Percentiles rank a stretch among this genome's conserved stretches.
phyloP scores from a whole-genome alignment of 2,113 vertebrate species.

The Rhinoptilus africanus region DNA sequence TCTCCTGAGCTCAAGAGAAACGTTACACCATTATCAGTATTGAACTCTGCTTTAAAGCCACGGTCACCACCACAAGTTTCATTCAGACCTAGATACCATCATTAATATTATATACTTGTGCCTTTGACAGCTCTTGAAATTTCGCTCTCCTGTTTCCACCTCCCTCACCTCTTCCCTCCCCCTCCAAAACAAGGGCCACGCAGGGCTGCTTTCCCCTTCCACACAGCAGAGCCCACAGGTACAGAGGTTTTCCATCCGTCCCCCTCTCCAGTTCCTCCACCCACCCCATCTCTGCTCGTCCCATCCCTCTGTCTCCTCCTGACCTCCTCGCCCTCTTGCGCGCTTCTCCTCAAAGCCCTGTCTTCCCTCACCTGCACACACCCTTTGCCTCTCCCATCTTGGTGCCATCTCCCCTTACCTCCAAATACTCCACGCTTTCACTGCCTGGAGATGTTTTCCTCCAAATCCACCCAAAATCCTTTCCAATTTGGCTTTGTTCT shows the following conservation, averaged over 20 bases:
- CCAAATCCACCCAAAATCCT: neutral
- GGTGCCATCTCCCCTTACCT: neutral
- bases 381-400: rapidly evolving
- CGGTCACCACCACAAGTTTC: neutral
- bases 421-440: neutral
- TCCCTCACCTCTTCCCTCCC: neutral
- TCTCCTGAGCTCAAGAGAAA: neutral
- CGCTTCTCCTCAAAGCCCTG: neutral
- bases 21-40: neutral
- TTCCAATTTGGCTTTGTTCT: neutral
- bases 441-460: neutral
- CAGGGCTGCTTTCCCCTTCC: neutral
- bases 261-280: neutral
- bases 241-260: neutral
- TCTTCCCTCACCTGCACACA: rapidly evolving
- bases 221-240: neutral
- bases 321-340: neutral
- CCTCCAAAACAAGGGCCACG: neutral
- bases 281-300: neutral
- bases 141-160: neutral
- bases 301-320: neutral
- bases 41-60: neutral
- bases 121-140: neutral
- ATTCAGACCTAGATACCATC: neutral
- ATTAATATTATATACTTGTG: neutral